Percentiles rank a stretch among this genome's conserved stretches.
phyloP scores from a whole-genome alignment of 2,113 vertebrate species.

The Eleginops maclovinus region DNA sequence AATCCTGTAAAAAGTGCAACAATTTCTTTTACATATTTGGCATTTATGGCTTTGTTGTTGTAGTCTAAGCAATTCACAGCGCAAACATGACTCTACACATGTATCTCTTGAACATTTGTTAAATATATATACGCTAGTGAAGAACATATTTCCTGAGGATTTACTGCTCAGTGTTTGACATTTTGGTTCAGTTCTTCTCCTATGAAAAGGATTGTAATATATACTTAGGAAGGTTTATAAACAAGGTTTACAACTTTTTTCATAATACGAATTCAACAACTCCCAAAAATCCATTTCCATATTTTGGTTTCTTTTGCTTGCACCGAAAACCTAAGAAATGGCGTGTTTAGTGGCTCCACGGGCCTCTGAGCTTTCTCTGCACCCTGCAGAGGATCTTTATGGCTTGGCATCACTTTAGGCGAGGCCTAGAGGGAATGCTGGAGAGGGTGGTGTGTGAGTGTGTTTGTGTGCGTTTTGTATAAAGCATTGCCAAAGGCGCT shows the following conservation, averaged over 20 bases:
- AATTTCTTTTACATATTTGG: background rate
- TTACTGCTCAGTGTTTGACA: background rate
- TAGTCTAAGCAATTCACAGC: background rate
- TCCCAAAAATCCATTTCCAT: constrained; percentile 22
- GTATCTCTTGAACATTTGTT: background rate
- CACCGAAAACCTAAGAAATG: constrained; percentile 30
- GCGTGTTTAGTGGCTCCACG: constrained; percentile 35
- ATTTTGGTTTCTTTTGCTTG: constrained; percentile 22
- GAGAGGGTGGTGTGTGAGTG: constrained; percentile 7
- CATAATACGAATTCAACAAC: constrained; percentile 19
- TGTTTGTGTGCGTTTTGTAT: background rate
- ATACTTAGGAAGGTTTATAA: constrained; percentile 1
- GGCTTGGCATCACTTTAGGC: constrained; percentile 68
- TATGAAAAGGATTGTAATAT: background rate
- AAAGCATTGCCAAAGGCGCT: constrained; percentile 55
- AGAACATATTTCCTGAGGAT: background rate
- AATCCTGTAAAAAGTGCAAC: background rate
- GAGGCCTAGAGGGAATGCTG: constrained; percentile 67
- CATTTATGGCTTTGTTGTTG: background rate
- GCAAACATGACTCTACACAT: background rate
- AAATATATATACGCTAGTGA: background rate
- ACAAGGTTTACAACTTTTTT: constrained; percentile 32
- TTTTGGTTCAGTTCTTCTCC: background rate
- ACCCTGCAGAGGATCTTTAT: constrained; percentile 57
- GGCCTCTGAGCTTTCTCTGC: constrained; percentile 17